A percentile compares a stretch with the other conserved stretches of the same genome.
Evolutionary conservation across 2,888 invertebrate species (phyloP).

Genomic region (Chaitophorus viminalis): DNA sequence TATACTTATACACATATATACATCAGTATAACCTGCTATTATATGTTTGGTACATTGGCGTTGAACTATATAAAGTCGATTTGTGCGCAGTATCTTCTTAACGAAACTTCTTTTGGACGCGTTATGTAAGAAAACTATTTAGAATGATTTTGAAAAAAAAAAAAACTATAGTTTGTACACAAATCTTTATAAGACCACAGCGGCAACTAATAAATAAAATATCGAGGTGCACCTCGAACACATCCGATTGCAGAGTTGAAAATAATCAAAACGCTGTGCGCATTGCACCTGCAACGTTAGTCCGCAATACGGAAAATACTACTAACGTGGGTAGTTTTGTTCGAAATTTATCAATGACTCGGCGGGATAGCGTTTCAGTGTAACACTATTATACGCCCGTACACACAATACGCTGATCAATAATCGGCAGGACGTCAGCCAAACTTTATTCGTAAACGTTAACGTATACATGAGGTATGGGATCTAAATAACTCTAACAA

Average conservation of each 20-base stretch:
- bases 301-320: conserved; percentile 35
- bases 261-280: neutral
- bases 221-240: neutral
- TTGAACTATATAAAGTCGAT: neutral
- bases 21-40: neutral
- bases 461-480: neutral
- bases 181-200: neutral
- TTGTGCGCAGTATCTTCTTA: neutral
- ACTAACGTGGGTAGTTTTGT: neutral
- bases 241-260: neutral
- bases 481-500: neutral
- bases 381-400: neutral
- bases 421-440: neutral
- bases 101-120: neutral
- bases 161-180: neutral
- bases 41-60: neutral
- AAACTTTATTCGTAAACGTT: neutral
- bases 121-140: neutral
- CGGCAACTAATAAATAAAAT: neutral
- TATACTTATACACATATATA: neutral
- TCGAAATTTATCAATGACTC: neutral
- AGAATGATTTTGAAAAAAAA: neutral
- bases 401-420: neutral
- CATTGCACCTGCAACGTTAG: conserved; percentile 18
- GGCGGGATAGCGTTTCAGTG: neutral